These are phyloP conservation scores for Anadara kagoshimensis DNA, from an alignment of 1,140 invertebrate genomes.

Conservation along the genomic window DNA sequence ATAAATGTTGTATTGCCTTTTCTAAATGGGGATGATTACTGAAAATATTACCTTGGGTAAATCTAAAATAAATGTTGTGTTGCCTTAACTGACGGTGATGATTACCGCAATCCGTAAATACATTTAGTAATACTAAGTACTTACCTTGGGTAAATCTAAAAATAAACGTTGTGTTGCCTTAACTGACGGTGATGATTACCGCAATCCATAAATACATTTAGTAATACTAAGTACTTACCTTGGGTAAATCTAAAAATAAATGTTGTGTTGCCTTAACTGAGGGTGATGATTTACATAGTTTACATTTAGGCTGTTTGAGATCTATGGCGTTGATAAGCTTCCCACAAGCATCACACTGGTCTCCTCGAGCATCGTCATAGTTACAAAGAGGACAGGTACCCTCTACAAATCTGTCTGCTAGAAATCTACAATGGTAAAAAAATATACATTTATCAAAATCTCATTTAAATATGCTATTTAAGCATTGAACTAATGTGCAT, in stretches of 20 bases:
- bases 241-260: slow-evolving; percentile 94
- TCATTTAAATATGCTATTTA: too few species aligned
- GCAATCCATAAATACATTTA: too few species aligned
- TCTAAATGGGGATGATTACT: too few species aligned
- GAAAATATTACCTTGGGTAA: too few species aligned
- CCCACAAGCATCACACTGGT: slow-evolving; percentile 99
- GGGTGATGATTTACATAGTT: slow-evolving; percentile 88
- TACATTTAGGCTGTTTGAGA: slow-evolving; percentile 91
- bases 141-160: too few species aligned
- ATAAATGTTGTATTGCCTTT: too few species aligned
- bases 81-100: too few species aligned
- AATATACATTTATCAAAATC: too few species aligned
- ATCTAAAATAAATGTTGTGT: too few species aligned
- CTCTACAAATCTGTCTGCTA: slow-evolving; percentile 93
- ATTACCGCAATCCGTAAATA: too few species aligned
- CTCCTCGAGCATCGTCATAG: slow-evolving; percentile 96
- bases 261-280: slow-evolving; percentile 88
- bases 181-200: slow-evolving; percentile 82
- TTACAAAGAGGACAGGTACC: slow-evolving; percentile 96
- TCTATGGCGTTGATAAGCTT: slow-evolving; percentile 97
- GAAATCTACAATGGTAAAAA: slow-evolving; percentile 74
- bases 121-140: too few species aligned
- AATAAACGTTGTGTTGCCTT: slow-evolving; percentile 86
- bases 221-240: slow-evolving; percentile 72
- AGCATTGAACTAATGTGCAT: too few species aligned